Evolutionary conservation across 2,888 invertebrate genomes (phyloP).

Genomic region (Acanthosepion esculentum): DNA sequence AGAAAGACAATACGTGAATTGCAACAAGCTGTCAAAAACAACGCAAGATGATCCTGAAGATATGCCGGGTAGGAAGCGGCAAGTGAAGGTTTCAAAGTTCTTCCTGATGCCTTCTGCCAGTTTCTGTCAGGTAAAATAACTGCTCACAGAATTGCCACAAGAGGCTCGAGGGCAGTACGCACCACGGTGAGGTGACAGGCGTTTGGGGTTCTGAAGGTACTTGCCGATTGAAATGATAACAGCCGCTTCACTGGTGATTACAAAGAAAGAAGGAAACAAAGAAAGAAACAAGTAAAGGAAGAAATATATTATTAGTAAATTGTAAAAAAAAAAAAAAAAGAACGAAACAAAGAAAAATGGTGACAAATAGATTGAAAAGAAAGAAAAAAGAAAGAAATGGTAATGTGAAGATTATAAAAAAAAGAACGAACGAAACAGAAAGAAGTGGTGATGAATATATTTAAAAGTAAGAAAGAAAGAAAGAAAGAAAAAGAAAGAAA

Average conservation of each 20-base stretch:
- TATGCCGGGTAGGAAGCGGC: constrained; percentile 33
- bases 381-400: background rate
- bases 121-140: constrained; percentile 33
- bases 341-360: background rate
- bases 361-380: background rate
- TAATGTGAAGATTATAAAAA: background rate
- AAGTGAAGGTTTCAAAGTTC: constrained; percentile 18
- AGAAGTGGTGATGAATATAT: background rate
- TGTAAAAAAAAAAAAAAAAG: background rate
- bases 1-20: constrained; percentile 11
- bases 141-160: constrained; percentile 6
- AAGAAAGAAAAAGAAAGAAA: no score
- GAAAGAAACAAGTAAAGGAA: background rate
- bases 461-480: background rate
- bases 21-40: constrained; percentile 33
- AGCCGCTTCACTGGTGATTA: background rate
- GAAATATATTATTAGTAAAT: background rate
- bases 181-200: background rate
- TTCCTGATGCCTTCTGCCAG: background rate
- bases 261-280: background rate
- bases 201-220: background rate
- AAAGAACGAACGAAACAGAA: background rate
- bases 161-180: background rate
- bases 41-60: constrained; percentile 33
- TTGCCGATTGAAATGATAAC: constrained; percentile 9